These are phyloP conservation scores for Crotalus horridus DNA, from an alignment of 2,113 vertebrate species.

Conservation along the genomic window DNA sequence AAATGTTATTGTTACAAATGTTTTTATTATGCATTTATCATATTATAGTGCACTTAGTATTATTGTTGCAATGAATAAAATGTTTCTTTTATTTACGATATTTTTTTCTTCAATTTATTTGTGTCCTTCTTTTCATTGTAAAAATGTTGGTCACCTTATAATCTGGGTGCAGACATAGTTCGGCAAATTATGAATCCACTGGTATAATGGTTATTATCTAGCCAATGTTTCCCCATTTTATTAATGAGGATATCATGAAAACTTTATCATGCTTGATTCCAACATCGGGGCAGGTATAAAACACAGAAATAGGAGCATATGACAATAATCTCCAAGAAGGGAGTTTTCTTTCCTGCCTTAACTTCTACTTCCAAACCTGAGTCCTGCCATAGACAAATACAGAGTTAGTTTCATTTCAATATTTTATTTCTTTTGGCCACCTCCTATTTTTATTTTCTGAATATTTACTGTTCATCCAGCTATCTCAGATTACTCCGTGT, in stretches of 20 bases:
- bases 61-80: too few relatives aligned
- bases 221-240: neutral
- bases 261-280: neutral
- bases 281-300: neutral
- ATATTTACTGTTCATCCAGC: neutral
- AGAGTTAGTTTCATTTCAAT: neutral
- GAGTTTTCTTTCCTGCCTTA: neutral
- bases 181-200: neutral
- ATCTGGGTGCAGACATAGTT: neutral
- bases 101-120: too few relatives aligned
- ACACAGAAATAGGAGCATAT: neutral
- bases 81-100: too few relatives aligned
- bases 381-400: neutral
- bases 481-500: neutral
- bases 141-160: too few relatives aligned
- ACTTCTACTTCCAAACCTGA: neutral
- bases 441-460: neutral
- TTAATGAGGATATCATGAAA: neutral
- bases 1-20: too few relatives aligned
- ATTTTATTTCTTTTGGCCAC: neutral
- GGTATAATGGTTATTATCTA: neutral
- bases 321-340: neutral
- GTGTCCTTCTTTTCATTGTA: too few relatives aligned
- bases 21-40: too few relatives aligned
- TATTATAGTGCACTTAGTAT: too few relatives aligned